Evolutionary conservation across 2,888 invertebrate genomes (phyloP), one percentile per base, ranked within the genome.

Genomic region (Sclerodermus sp.): DNA sequence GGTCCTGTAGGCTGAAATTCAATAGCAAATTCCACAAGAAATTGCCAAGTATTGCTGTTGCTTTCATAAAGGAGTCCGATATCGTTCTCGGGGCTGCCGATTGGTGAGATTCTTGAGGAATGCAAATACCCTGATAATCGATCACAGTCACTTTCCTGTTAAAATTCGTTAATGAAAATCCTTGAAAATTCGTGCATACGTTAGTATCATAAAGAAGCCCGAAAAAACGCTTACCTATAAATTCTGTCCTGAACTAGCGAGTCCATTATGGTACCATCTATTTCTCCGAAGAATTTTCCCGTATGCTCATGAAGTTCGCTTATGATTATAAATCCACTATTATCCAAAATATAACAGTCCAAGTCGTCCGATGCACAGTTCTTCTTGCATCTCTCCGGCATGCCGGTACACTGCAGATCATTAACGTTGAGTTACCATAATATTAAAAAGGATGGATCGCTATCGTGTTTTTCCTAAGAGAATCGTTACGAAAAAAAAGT

Each of bases 241-340:
- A 95, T 93, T 56, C 90, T 85, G 71, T 93, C 93, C 73, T 94
- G 92, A 0, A 95, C 93, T 45, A 94, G 79, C 0, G 93, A 92
- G 78, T 94, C 93, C 93, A 95, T 93, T 54, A 95, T 93, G 12
- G 93, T 93, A 15, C 93, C 93, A 75, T 96, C 95, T 37, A 95
- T 90, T 79, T 94, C 93, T 0, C 96, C 96, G 70, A 96, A 96
- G 79, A 96, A 96, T 69, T 89, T 85, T 1, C 96, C 96, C 1
- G 93, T 93, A 68, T 95, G 91, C 37, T 90, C 86, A 30, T 85
- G 83, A 60, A 90, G 89, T 78, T 95, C 93, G 0, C 94, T 94
- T 34, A 94, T 86, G 45, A 96, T 89, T 45, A 96, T 90, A 76
- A 94, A 96, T 12, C 96, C 96, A 75, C 93, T 95, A 79, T 96